Percentiles rank a stretch among this genome's conserved stretches.
phyloP scores from a whole-genome alignment of 2,888 invertebrate genomes.

The Timema podura region DNA sequence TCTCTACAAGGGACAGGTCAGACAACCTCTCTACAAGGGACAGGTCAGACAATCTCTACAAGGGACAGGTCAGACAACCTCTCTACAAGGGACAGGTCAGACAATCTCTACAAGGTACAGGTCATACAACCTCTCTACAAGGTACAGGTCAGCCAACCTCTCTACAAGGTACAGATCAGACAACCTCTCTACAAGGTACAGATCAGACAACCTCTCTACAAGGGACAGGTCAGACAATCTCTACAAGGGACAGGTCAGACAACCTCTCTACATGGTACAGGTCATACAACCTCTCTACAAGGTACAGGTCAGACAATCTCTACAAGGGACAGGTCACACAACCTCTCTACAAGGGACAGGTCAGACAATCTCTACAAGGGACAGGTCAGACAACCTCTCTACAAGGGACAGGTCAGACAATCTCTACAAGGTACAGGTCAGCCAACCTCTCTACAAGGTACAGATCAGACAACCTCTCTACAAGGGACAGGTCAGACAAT shows the following conservation, averaged over 20 bases:
- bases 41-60: constrained; percentile 12
- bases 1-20: constrained; percentile 31
- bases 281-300: constrained; percentile 47
- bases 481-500: constrained; percentile 18
- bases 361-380: not conserved
- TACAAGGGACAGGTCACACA: too few species aligned
- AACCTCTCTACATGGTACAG: too few species aligned
- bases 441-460: too few species aligned
- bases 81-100: constrained; percentile 27
- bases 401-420: constrained; percentile 19
- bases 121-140: constrained; percentile 47
- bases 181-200: too few species aligned
- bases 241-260: constrained; percentile 20
- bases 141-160: constrained; percentile 35
- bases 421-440: constrained; percentile 31
- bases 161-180: constrained; percentile 27
- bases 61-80: too few species aligned
- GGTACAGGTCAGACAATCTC: constrained; percentile 16
- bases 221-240: constrained; percentile 30
- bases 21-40: constrained; percentile 41
- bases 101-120: too few species aligned
- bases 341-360: constrained; percentile 34
- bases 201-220: constrained; percentile 44
- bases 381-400: constrained; percentile 46
- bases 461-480: constrained; percentile 45